A percentile compares a stretch with the other conserved stretches of the same genome.
These are phyloP conservation scores for Pteruthius melanotis DNA, from an alignment of 2,113 vertebrate genomes.

Conservation along the genomic window DNA sequence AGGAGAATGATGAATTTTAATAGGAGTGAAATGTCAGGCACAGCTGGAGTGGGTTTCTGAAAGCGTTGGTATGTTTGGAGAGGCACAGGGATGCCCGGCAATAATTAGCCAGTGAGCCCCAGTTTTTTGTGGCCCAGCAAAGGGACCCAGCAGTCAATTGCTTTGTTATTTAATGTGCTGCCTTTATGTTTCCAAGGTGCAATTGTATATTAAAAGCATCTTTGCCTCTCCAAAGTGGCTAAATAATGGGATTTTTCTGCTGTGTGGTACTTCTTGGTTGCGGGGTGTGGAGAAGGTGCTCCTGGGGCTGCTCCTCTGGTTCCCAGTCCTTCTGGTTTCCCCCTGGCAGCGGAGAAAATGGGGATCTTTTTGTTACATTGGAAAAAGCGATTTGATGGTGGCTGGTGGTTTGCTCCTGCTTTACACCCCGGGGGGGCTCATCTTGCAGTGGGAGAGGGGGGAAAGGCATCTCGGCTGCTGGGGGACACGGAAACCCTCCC, in stretches of 20 bases:
- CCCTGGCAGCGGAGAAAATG: not conserved
- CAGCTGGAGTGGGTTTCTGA: constrained; percentile 42
- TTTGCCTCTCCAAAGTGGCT: not conserved
- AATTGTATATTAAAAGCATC: constrained; percentile 34
- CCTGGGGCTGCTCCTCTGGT: not conserved
- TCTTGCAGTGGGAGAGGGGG: not conserved
- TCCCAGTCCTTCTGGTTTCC: not conserved
- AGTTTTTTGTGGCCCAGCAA: not conserved
- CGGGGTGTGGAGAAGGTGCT: not conserved
- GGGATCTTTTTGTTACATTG: not conserved
- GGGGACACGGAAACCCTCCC: not conserved
- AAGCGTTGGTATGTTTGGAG: constrained; percentile 10
- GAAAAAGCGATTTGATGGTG: not conserved
- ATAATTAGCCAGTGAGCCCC: not conserved
- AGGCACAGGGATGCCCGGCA: not conserved
- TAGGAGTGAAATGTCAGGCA: constrained; percentile 56
- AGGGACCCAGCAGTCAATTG: constrained; percentile 22
- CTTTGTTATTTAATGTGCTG: constrained; percentile 32
- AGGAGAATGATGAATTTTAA: constrained; percentile 50
- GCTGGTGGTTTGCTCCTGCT: not conserved
- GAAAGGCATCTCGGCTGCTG: not conserved
- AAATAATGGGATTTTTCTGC: constrained; percentile 5
- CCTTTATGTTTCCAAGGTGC: constrained; percentile 24
- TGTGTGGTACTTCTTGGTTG: not conserved
- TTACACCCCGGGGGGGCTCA: not conserved